Percentiles rank a stretch among this genome's conserved stretches.
Conservation (phyloP, 2,113 vertebrate genomes). For the Irena cyanogastra region DNA sequence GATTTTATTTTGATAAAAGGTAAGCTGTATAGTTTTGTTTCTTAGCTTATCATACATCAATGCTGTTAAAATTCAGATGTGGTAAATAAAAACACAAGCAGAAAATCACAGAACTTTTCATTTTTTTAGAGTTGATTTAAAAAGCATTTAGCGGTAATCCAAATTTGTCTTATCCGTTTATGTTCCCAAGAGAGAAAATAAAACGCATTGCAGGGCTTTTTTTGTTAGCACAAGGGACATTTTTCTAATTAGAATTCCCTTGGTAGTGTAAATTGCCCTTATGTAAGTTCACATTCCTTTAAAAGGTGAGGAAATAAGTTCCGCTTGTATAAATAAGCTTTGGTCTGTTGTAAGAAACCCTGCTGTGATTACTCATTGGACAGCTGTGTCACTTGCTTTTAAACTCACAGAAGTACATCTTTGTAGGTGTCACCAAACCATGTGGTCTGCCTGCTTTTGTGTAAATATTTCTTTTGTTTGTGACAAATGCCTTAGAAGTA, state of each 20-base stretch:
- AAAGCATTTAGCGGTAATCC: conserved; percentile 1
- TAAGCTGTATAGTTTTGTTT: background rate
- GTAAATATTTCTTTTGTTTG: conserved; percentile 72
- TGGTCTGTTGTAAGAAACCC: conserved; percentile 70
- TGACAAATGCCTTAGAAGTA: conserved; percentile 43
- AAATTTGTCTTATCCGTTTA: conserved; percentile 65
- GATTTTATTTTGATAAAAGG: background rate
- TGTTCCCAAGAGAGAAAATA: conserved; percentile 43
- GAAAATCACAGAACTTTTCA: background rate
- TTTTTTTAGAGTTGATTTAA: conserved; percentile 10
- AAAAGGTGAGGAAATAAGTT: conserved; percentile 79
- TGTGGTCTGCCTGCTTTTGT: conserved; percentile 70
- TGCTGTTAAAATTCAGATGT: background rate
- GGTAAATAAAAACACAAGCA: background rate
- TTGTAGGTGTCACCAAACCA: conserved; percentile 73
- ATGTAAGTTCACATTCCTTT: conserved; percentile 76
- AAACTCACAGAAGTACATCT: conserved; percentile 59
- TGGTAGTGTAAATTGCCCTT: conserved; percentile 75
- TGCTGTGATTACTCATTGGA: conserved; percentile 73
- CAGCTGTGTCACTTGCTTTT: conserved; percentile 71
- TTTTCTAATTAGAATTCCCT: conserved; percentile 77
- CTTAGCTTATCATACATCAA: background rate
- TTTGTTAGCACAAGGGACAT: conserved; percentile 59
- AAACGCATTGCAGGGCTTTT: conserved; percentile 63
- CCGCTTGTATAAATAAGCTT: conserved; percentile 82